These are phyloP conservation scores for Ciconia stormi DNA, from an alignment of 2,113 vertebrate species.

Conservation along the genomic window DNA sequence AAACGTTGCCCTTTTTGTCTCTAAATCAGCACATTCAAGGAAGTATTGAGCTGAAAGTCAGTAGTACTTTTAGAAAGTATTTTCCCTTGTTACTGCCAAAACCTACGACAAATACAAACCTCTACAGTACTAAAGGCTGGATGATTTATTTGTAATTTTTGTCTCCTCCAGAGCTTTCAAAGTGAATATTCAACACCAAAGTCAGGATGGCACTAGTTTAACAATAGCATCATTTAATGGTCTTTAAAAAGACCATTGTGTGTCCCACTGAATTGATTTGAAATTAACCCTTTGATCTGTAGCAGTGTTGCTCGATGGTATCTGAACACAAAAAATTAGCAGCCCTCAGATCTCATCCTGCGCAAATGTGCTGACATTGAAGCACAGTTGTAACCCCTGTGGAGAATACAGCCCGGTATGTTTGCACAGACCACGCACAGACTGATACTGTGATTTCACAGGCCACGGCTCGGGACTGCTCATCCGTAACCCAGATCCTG, in stretches of 20 bases:
- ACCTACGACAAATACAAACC: neutral
- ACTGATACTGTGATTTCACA: neutral
- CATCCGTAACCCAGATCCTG: neutral
- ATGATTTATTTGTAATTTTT: neutral
- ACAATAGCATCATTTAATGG: neutral
- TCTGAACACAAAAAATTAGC: neutral
- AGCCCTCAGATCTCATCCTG: neutral
- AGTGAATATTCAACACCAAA: neutral
- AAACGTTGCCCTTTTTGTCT: neutral
- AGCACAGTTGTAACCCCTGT: neutral
- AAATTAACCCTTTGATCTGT: neutral
- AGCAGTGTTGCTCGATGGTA: neutral
- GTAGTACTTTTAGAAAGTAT: neutral
- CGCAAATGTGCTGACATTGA: fast-evolving
- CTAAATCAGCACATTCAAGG: neutral
- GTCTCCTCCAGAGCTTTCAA: neutral
- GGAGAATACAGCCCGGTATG: neutral
- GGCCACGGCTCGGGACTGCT: neutral
- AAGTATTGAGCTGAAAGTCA: constrained; percentile 10
- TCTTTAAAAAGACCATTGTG: neutral
- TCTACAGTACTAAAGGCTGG: neutral
- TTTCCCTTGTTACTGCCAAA: constrained; percentile 28
- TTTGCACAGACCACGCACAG: neutral
- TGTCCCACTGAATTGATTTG: neutral
- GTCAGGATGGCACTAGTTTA: neutral